These are phyloP conservation scores for Drosophila pallidifrons DNA, from an alignment of 1,140 invertebrate genomes.

Conservation along the genomic window DNA sequence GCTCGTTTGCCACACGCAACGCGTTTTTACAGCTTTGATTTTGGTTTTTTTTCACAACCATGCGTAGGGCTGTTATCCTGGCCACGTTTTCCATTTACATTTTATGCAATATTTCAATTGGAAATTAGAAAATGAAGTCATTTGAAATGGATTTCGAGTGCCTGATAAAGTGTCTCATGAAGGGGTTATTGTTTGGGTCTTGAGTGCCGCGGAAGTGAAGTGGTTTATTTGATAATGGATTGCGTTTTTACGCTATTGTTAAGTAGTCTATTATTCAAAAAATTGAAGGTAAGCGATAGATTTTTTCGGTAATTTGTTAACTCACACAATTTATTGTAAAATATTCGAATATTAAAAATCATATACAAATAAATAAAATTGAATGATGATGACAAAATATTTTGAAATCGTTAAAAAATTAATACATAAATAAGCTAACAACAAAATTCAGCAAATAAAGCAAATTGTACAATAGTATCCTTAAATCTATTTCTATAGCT, in stretches of 20 bases:
- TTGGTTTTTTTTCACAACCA: conserved; percentile 44
- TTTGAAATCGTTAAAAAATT: no score
- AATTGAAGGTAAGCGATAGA: no score
- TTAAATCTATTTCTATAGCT: no score
- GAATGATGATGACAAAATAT: no score
- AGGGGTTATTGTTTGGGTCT: conserved; percentile 35
- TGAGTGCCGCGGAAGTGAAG: conserved; percentile 36
- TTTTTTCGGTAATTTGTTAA: no score
- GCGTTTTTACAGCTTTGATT: conserved; percentile 14
- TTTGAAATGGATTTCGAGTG: conserved; percentile 64
- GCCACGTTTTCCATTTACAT: conserved; percentile 72
- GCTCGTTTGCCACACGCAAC: conserved; percentile 59
- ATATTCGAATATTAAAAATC: no score
- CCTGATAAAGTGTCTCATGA: conserved; percentile 39
- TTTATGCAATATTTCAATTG: conserved; percentile 71
- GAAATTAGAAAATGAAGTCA: conserved; percentile 80
- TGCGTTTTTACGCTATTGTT: neutral
- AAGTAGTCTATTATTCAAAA: neutral
- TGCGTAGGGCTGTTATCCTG: conserved; percentile 29
- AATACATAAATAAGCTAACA: no score
- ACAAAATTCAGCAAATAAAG: no score
- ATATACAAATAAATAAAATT: no score
- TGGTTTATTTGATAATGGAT: conserved; percentile 46
- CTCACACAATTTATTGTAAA: no score
- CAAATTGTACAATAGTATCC: no score